Conservation (phyloP, 2,888 invertebrate genomes). For the Eristalis arbustorum region DNA sequence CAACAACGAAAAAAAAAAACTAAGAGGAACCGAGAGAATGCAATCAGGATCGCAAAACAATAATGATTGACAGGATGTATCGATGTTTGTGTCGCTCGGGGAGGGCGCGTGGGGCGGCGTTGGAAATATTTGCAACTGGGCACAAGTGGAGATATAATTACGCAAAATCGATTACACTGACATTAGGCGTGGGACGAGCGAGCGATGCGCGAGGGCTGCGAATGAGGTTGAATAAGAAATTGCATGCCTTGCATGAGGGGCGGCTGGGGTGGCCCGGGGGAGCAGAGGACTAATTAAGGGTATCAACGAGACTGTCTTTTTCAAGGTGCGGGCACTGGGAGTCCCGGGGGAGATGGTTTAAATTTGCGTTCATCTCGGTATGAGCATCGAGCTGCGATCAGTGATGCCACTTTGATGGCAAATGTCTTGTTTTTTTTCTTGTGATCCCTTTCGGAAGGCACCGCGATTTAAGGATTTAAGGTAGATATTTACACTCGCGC, state of each 20-base stretch:
- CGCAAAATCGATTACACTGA: conserved; percentile 78
- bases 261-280: not conserved
- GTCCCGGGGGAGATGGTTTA: not conserved
- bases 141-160: conserved; percentile 75
- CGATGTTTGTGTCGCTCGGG: conserved; percentile 56
- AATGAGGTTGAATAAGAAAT: not conserved
- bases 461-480: too few relatives aligned
- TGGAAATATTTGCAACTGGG: conserved; percentile 43
- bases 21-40: conserved; percentile 34
- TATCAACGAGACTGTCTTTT: not conserved
- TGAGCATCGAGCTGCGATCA: not conserved
- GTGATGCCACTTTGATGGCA: not conserved
- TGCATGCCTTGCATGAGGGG: not conserved
- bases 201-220: not conserved
- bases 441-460: too few relatives aligned
- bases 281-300: not conserved
- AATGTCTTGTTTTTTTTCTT: not conserved
- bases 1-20: not conserved
- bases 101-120: not conserved
- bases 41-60: conserved; percentile 69
- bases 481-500: too few relatives aligned
- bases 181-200: conserved; percentile 69
- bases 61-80: conserved; percentile 70
- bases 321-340: not conserved
- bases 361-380: not conserved